Evolutionary conservation across 1,140 invertebrate genomes (phyloP).

Genomic region (Spodoptera frugiperda): DNA sequence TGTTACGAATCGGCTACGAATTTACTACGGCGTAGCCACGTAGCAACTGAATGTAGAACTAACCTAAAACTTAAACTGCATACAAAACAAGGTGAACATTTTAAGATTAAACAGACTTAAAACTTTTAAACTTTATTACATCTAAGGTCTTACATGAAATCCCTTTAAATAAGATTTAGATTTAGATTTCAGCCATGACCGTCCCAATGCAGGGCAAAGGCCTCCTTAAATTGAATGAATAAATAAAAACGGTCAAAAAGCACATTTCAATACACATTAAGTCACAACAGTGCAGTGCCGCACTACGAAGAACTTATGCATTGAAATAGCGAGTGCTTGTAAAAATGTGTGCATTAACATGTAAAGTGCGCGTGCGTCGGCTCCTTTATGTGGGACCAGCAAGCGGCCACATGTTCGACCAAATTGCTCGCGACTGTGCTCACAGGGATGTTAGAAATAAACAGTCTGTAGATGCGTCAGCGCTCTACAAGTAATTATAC

Average conservation of each 20-base stretch:
- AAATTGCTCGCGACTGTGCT: slow-evolving; percentile 13
- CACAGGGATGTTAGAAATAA: neutral
- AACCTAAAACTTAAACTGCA: no score
- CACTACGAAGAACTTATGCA: neutral
- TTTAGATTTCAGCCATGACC: no score
- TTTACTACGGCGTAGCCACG: neutral
- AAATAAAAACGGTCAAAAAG: no score
- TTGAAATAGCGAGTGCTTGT: neutral
- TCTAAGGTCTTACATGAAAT: no score
- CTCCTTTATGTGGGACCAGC: slow-evolving; percentile 20
- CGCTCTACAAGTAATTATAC: no score
- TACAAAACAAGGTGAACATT: no score
- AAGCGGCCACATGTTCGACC: slow-evolving; percentile 3
- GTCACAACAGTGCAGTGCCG: neutral
- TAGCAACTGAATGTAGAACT: neutral
- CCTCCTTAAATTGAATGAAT: no score
- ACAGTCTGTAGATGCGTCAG: neutral
- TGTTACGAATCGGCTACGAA: slow-evolving; percentile 1
- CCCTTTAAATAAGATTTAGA: no score
- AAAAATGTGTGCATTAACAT: slow-evolving; percentile 30
- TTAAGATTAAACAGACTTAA: no score
- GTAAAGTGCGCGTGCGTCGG: slow-evolving; percentile 5
- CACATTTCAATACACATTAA: no score
- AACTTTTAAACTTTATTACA: no score
- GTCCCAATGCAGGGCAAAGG: no score